These are phyloP conservation scores for Danio choprae DNA, from an alignment of 2,797 vertebrate genomes.

Conservation along the genomic window DNA sequence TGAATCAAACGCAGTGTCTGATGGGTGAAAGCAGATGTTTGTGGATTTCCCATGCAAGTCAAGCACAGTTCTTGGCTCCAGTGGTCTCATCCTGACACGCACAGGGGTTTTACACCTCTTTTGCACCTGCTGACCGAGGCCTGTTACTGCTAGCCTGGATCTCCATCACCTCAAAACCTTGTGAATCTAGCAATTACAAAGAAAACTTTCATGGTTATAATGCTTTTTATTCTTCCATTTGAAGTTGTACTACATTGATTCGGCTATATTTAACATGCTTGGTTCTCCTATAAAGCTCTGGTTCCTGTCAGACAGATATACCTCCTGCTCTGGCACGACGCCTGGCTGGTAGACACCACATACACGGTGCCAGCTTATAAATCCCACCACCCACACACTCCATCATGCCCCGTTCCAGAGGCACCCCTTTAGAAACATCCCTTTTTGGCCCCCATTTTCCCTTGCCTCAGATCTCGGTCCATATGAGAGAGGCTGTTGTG, in stretches of 20 bases:
- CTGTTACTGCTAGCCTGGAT: constrained; percentile 30
- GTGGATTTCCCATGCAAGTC: constrained; percentile 49
- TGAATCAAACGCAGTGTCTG: constrained; percentile 24
- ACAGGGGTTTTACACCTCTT: constrained; percentile 29
- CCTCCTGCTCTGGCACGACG: constrained; percentile 20
- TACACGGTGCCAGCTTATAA: constrained; percentile 50
- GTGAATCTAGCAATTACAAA: background rate
- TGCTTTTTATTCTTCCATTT: constrained; percentile 1
- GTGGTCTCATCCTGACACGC: constrained; percentile 33
- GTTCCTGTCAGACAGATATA: constrained; percentile 15
- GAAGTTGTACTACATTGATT: background rate
- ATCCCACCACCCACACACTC: constrained; percentile 54
- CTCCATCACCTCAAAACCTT: background rate
- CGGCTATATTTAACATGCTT: constrained; percentile 10
- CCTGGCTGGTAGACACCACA: constrained; percentile 52
- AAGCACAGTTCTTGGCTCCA: constrained; percentile 39
- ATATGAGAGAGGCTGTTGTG: constrained; percentile 56
- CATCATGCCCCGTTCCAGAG: constrained; percentile 58
- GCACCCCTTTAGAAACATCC: constrained; percentile 69
- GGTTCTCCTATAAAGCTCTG: constrained; percentile 19
- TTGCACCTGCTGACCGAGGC: constrained; percentile 47
- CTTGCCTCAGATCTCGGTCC: constrained; percentile 69
- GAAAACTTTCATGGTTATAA: background rate
- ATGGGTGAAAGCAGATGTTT: constrained; percentile 38
- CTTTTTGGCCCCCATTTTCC: constrained; percentile 57